Evolutionary conservation across 1,140 invertebrate genomes (phyloP), one percentile per base, ranked within the genome.

Genomic region (Drosophila nigrodunni): DNA sequence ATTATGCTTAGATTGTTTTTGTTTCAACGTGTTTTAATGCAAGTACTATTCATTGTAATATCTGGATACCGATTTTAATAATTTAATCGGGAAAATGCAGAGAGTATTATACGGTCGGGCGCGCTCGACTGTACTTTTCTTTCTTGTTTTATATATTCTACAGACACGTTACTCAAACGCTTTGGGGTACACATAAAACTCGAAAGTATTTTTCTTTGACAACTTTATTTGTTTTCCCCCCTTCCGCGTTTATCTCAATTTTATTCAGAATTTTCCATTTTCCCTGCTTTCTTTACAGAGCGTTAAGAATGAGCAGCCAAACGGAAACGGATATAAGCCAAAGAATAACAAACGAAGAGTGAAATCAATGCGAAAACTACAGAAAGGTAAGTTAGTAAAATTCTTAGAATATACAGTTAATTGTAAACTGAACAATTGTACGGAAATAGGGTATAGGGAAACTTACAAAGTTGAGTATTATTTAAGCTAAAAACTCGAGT

Each of bases 241-340:
- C n/a, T 7, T 43, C 11, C n/a, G n/a, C 41, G 7, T n/a, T 43
- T 41, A 41, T n/a, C 10, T 41, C 10, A n/a, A 1, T 34, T 52
- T 34, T 52, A n/a, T 52, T 46, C 7, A 6, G 7, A 3, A 13
- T 52, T 52, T 43, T 34, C 1, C 47, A 30, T 30, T 30, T 30
- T 30, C 25, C 25, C 0, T 0, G 2, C 3, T 13, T 43, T 70
- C 9, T 1, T 43, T 18, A n/a, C 37, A 41, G 3, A 11, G 58
- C 49, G 18, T 11, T 54, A 69, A 47, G 61, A 67, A 57, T 67
- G 64, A 62, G 59, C 39, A 50, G 25, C 15, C 21, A 35, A 39
- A 30, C 44, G 18, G 47, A 64, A 64, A 37, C 37, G 61, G 35
- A 52, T 52, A 64, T 52, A 13, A 52, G 35, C 18, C 30, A 30